Conservation (phyloP, 2,113 vertebrate genomes). For the Noturus placidus region DNA sequence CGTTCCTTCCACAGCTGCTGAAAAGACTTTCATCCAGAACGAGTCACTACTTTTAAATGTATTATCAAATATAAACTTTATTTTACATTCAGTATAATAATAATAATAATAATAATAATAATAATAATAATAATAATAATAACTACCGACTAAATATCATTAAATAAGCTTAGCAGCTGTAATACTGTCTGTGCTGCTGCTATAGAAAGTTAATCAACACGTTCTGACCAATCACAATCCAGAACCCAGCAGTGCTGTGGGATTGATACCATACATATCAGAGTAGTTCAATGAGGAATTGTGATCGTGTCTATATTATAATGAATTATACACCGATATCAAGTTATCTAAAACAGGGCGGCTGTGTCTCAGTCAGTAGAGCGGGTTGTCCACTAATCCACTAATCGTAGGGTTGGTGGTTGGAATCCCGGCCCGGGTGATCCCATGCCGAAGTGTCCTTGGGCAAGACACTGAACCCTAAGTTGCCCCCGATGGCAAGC, state of each 20-base stretch:
- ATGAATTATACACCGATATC: not conserved
- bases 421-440: too few species aligned
- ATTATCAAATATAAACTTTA: not conserved
- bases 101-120: too few species aligned
- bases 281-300: not conserved
- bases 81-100: not conserved
- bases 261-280: not conserved
- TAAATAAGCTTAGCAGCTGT: not conserved
- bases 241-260: not conserved
- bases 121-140: too few species aligned
- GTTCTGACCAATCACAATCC: not conserved
- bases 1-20: not conserved
- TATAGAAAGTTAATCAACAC: not conserved
- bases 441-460: too few species aligned
- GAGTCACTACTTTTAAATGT: not conserved
- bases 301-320: not conserved
- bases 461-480: too few species aligned
- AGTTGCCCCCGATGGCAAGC: too few species aligned
- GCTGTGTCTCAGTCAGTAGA: too few species aligned
- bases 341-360: too few species aligned
- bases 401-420: too few species aligned
- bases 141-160: not conserved
- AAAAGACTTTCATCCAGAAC: not conserved
- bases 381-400: too few species aligned
- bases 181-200: not conserved